These are phyloP conservation scores for Orthosia gothica DNA, from an alignment of 2,888 invertebrate genomes.

Conservation along the genomic window DNA sequence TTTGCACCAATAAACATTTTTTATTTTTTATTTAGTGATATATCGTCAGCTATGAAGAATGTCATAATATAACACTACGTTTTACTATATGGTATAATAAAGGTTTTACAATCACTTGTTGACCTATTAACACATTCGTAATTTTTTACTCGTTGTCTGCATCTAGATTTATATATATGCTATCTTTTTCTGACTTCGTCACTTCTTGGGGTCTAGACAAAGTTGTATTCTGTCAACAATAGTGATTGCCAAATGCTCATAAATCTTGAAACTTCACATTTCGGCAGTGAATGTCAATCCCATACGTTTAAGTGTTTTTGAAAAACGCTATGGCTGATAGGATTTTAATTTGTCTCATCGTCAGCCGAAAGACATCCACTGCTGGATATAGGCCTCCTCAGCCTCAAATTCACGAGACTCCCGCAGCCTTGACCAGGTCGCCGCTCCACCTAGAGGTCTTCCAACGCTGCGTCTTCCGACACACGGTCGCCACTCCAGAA, in stretches of 20 bases:
- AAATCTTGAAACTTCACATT: no score
- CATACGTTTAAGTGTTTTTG: neutral
- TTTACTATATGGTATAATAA: neutral
- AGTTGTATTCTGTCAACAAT: neutral
- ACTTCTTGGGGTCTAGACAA: neutral
- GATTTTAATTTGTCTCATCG: no score
- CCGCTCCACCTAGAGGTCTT: no score
- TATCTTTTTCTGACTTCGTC: neutral
- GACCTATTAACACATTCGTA: constrained; percentile 21
- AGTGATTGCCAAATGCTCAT: neutral
- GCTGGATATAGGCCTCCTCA: no score
- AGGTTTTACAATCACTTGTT: constrained; percentile 10
- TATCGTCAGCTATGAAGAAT: constrained; percentile 20
- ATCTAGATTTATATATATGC: neutral
- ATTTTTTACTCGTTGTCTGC: neutral
- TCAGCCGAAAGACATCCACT: no score
- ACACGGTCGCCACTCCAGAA: no score
- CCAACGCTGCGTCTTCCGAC: no score
- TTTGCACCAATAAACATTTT: no score
- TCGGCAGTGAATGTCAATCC: no score
- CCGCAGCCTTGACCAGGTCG: no score
- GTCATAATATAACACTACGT: neutral
- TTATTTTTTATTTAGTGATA: no score
- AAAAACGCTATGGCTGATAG: no score
- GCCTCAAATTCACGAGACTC: neutral